Conservation (phyloP, 2,888 invertebrate species). For the Cerastis leucographa region DNA sequence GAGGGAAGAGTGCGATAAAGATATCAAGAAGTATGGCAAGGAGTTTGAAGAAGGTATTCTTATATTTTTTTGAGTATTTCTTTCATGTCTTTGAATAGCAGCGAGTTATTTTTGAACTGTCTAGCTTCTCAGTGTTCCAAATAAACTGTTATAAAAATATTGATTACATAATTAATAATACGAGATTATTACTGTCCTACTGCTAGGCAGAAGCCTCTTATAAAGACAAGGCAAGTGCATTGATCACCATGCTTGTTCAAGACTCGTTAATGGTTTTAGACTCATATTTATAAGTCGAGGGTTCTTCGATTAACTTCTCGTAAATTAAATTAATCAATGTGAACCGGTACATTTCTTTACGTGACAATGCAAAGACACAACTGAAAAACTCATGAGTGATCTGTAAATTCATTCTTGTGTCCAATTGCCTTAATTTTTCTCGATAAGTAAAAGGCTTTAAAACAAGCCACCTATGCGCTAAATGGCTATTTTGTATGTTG, state of each 20-base stretch:
- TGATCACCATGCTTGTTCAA: background rate
- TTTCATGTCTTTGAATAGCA: background rate
- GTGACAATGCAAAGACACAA: background rate
- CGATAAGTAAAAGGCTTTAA: background rate
- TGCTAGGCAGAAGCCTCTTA: background rate
- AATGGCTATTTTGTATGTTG: constrained; percentile 1
- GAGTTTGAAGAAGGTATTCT: constrained; percentile 83
- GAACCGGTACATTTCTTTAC: background rate
- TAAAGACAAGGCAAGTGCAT: too few relatives aligned
- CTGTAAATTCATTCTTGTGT: background rate
- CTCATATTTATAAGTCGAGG: too few relatives aligned
- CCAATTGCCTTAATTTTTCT: background rate
- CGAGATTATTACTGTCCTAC: background rate
- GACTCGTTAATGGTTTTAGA: too few relatives aligned
- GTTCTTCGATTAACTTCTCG: background rate
- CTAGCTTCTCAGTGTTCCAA: too few relatives aligned
- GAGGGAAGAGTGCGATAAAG: constrained; percentile 68
- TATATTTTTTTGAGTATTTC: background rate
- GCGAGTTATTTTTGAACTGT: background rate
- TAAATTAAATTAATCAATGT: too few relatives aligned
- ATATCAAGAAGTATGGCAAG: constrained; percentile 78
- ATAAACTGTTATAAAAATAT: background rate
- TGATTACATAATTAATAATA: background rate
- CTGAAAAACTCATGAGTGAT: background rate
- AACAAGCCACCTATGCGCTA: background rate